Base-by-base conservation (phyloP, 2,888 invertebrate species). In the Gari tellinella region DNA sequence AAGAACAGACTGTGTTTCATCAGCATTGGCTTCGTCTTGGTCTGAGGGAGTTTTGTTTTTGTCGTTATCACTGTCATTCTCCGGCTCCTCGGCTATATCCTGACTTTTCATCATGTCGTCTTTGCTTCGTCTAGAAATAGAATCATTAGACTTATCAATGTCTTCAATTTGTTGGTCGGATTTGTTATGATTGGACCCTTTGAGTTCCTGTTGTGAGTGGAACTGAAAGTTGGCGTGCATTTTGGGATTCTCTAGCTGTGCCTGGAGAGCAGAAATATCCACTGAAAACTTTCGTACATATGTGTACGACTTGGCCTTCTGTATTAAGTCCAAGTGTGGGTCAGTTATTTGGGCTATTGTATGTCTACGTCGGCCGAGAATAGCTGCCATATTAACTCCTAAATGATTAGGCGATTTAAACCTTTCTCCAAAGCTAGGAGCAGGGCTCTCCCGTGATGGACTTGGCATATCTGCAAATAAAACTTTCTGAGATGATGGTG, bases 241-340 rank as follows among this genome's bases (percentile, higher is more conserved):
- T 76, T 90, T 90, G 1, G 91, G 91, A 77, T 91, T 91, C 72
- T 90, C 90, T 51, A 91, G 78, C 69, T 91, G 91, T 26, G 90
- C 88, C 76, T 90, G 90, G 40, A 91, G 78, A 4, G 91, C 91
- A 48, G 86, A 83, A 60, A 91, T 89, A 72, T 91, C 91, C 5
- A 91, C 90, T 25, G 90, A 90, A 81, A 90, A 91, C 74, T 91
- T 91, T 26, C 90, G 80, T 1, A 91, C 88, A 81, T 91, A 91
- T 57, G 86, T 88, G 81, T 91, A 91, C 26, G 86, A 83, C 65
- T 87, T 86, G 1, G 88, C 86, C 51, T 83, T 86, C 8, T 73
- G 77, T 12, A 84, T 68, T 0, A 81, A 68, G 37, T 84, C 84
- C 23, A 83, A 60, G 2, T 82, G 79, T 38, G 81, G 78, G 37